Evolutionary conservation across 2,888 invertebrate species (phyloP).

Genomic region (Drosophila formosana): DNA sequence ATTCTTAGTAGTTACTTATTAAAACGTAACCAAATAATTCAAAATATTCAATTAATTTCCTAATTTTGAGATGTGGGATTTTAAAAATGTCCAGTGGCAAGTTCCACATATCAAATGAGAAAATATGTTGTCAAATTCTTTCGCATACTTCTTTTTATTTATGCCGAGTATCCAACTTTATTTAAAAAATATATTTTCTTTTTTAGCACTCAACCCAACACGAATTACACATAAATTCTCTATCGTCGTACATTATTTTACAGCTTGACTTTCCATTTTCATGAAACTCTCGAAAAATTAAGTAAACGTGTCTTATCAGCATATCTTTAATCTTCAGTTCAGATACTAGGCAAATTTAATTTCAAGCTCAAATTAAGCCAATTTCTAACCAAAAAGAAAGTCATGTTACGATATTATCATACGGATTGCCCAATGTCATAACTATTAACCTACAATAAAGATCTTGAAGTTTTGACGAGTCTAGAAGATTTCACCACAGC

Average conservation of each 20-base stretch:
- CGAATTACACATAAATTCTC: constrained; percentile 10
- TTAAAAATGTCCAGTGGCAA: no score
- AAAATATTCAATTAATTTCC: background rate
- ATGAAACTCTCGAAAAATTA: constrained; percentile 18
- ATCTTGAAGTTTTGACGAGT: constrained; percentile 66
- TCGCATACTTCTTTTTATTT: background rate
- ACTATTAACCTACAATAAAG: constrained; percentile 79
- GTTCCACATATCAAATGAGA: no score
- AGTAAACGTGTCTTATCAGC: constrained; percentile 52
- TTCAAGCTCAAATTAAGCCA: constrained; percentile 35
- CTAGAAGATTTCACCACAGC: constrained; percentile 70
- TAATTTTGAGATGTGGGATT: no score
- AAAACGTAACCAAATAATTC: constrained; percentile 8
- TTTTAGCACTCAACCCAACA: constrained; percentile 6
- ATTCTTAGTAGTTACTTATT: constrained; percentile 37
- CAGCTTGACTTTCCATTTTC: constrained; percentile 60
- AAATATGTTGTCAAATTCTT: no score
- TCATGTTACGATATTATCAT: constrained; percentile 47
- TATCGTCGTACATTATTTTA: background rate
- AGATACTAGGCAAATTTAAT: constrained; percentile 30
- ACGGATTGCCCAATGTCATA: constrained; percentile 74
- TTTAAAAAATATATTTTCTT: background rate
- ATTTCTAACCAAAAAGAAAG: constrained; percentile 70
- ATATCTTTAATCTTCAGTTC: constrained; percentile 39
- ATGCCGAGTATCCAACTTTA: background rate